These are phyloP conservation scores for Caenorhabditis plicata DNA, from an alignment of 2,888 invertebrate genomes.

Conservation along the genomic window DNA sequence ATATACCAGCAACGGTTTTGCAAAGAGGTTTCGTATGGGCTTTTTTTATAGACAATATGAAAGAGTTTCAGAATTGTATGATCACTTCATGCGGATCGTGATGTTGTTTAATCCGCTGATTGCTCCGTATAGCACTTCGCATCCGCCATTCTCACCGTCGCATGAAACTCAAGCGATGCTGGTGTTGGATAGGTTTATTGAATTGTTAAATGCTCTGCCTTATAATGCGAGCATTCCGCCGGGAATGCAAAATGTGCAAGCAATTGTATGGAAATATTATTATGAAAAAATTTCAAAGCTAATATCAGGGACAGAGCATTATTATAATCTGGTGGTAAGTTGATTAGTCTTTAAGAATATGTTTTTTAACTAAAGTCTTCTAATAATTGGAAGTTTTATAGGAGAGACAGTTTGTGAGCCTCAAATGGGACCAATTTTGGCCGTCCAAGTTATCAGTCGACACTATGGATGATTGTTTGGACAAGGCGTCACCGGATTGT, in stretches of 20 bases:
- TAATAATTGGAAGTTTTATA: slow-evolving; percentile 3
- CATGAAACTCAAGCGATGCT: slow-evolving; percentile 42
- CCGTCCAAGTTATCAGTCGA: slow-evolving; percentile 39
- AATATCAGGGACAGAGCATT: slow-evolving; percentile 43
- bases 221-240: slow-evolving; percentile 53
- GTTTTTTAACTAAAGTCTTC: slow-evolving; percentile 25
- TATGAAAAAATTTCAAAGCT: slow-evolving; percentile 45
- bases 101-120: slow-evolving; percentile 53
- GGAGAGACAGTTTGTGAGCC: slow-evolving; percentile 35
- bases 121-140: slow-evolving; percentile 46
- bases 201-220: slow-evolving; percentile 51
- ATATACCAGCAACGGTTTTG: slow-evolving; percentile 16
- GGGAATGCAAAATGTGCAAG: slow-evolving; percentile 45
- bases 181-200: slow-evolving; percentile 48
- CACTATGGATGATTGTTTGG: slow-evolving; percentile 39
- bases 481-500: slow-evolving; percentile 43
- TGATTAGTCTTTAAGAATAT: no score
- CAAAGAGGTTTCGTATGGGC: slow-evolving; percentile 24
- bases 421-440: slow-evolving; percentile 43
- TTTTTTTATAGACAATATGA: slow-evolving; percentile 3
- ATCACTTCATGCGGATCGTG: slow-evolving; percentile 38
- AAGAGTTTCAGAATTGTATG: slow-evolving; percentile 40
- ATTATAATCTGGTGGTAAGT: slow-evolving; percentile 35
- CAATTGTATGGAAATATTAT: slow-evolving; percentile 57
- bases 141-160: slow-evolving; percentile 57